These are phyloP conservation scores for Apteryx owenii DNA, from an alignment of 2,113 vertebrate species.

Conservation along the genomic window DNA sequence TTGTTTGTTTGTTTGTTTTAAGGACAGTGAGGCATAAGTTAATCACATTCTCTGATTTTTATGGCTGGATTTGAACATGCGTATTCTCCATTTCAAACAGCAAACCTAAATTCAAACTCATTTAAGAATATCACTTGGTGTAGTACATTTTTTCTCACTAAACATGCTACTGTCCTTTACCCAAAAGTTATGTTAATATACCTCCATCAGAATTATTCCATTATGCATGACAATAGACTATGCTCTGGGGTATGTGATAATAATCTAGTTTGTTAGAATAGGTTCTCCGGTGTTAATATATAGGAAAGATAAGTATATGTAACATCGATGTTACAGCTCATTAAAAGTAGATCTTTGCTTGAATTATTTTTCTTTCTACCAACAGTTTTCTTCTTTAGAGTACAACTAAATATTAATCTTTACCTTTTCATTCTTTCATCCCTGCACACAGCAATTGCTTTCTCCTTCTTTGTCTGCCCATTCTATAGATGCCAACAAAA, in stretches of 20 bases:
- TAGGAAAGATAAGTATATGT: neutral
- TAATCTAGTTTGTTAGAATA: neutral
- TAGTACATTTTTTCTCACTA: neutral
- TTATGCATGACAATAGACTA: neutral
- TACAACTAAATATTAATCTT: neutral
- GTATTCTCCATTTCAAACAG: neutral
- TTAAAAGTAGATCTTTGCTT: neutral
- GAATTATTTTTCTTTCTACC: neutral
- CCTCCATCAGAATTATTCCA: neutral
- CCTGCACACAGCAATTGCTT: neutral
- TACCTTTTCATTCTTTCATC: neutral
- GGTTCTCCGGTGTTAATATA: neutral
- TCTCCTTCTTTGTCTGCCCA: neutral
- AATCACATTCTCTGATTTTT: neutral
- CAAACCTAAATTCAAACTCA: neutral
- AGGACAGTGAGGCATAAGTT: neutral
- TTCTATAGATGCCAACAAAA: neutral
- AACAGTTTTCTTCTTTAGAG: neutral
- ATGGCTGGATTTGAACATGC: neutral
- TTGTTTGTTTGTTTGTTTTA: neutral
- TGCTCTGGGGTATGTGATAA: neutral
- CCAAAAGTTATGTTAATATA: neutral
- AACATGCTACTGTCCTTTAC: neutral
- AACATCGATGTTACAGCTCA: neutral
- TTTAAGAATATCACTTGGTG: neutral